phyloP scores from a whole-genome alignment of 2,888 invertebrate genomes.

The Octodonta nipae region DNA sequence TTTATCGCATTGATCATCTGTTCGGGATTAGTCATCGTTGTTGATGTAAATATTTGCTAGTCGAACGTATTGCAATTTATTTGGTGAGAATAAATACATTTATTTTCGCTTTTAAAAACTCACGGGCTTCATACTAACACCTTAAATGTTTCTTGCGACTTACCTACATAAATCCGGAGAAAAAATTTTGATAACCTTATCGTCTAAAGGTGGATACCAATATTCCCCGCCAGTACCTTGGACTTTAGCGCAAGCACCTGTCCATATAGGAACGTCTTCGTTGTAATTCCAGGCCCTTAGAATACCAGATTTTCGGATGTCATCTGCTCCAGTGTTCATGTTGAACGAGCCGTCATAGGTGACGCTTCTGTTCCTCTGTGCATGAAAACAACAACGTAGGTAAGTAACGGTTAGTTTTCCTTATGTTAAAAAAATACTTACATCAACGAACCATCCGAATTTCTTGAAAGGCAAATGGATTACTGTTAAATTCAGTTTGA shows the following conservation, averaged over 20 bases:
- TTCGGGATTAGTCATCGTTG: too few relatives aligned
- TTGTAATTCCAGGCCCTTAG: slow-evolving; percentile 57
- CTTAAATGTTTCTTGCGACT: slow-evolving; percentile 2
- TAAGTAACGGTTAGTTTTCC: not conserved
- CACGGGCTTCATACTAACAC: not conserved
- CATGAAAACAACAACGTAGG: slow-evolving; percentile 21
- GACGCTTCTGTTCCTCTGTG: slow-evolving; percentile 62
- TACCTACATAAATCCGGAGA: slow-evolving; percentile 69
- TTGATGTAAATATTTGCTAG: too few relatives aligned
- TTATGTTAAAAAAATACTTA: slow-evolving; percentile 36
- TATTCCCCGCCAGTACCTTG: slow-evolving; percentile 67
- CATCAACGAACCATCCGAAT: slow-evolving; percentile 76
- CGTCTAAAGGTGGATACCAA: slow-evolving; percentile 55
- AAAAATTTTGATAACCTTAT: slow-evolving; percentile 50
- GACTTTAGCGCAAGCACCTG: slow-evolving; percentile 49
- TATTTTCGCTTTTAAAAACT: too few relatives aligned
- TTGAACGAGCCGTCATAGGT: slow-evolving; percentile 65
- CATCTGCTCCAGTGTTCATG: slow-evolving; percentile 57
- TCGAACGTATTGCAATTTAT: too few relatives aligned
- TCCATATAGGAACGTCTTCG: slow-evolving; percentile 40
- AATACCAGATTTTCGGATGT: slow-evolving; percentile 53
- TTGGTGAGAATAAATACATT: too few relatives aligned
- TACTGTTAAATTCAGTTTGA: slow-evolving; percentile 39
- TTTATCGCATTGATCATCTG: too few relatives aligned
- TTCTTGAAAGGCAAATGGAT: slow-evolving; percentile 53